Evolutionary conservation across 1,140 invertebrate genomes (phyloP), one percentile per base, ranked within the genome.

Genomic region (Drosophila kepulauana): DNA sequence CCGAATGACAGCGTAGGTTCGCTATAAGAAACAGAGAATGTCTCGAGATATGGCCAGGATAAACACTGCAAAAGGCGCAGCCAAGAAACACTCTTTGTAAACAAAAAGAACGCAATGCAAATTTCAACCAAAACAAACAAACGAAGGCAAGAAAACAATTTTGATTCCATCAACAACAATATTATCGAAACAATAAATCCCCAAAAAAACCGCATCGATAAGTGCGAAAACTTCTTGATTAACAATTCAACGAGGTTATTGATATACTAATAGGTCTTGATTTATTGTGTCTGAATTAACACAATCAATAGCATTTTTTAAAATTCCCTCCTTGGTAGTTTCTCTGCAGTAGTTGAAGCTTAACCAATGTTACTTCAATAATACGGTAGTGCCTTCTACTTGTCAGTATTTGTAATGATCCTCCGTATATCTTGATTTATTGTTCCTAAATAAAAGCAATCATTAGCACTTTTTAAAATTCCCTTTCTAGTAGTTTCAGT

Each of bases 61-160:
- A 74, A 68, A 46, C 28, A 51, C 56, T 38, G 45, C 61, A 64
- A 75, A 78, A 80, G 73, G 80, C 59, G 78, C 84, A 69, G 61
- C 78, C 78, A 87, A 86, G 65, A 68, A 70, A 41, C 58, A 48
- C 78, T 74, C 81, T 81, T 85, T 90, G 78, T 89, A 79, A 89
- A 88, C 58, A 35, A 52, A 64, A 15, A 33, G 54, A n/a, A 43
- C 49, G 43, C 35, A 64, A 71, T 75, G 73, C 35, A 71, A 70
- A 71, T 70, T 71, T 58, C n/a, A 68, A 68, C 11, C 25, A 74
- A 48, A 62, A 8, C 28, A 48, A 43, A 38, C 1, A 51, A 30
- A 8, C 20, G 16, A 46, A 33, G 5, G 8, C 33, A 33, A 7
- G 52, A 71, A 71, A 75, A 64, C 56, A 62, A 76, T 71, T 71